Percentiles rank a stretch among this genome's conserved stretches.
Evolutionary conservation across 2,888 invertebrate species (phyloP).

Genomic region (Melanophora roralis): DNA sequence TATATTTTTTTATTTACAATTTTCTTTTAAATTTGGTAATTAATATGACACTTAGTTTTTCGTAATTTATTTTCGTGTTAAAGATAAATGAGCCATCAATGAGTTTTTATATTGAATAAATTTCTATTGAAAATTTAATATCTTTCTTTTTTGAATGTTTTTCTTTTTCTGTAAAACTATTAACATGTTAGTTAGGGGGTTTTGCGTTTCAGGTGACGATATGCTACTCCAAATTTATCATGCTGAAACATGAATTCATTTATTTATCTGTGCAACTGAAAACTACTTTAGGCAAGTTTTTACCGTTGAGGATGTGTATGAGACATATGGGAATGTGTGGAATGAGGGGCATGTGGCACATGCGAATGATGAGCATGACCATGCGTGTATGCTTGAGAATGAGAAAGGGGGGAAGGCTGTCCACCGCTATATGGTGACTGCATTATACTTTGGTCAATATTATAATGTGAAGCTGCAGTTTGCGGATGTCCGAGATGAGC

Average conservation of each 20-base stretch:
- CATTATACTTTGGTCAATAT: slow-evolving; percentile 86
- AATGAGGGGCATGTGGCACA: slow-evolving; percentile 83
- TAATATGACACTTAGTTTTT: no score
- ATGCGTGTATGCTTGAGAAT: slow-evolving; percentile 77
- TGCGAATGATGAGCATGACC: slow-evolving; percentile 78
- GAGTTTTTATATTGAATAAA: no score
- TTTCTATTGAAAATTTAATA: no score
- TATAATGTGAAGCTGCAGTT: slow-evolving; percentile 80
- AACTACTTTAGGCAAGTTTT: slow-evolving; percentile 65
- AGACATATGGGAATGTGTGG: slow-evolving; percentile 81
- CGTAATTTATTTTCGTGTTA: no score
- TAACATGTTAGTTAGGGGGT: neutral
- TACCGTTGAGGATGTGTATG: slow-evolving; percentile 90
- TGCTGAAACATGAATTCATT: neutral
- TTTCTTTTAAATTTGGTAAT: no score
- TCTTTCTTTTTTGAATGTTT: no score
- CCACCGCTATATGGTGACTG: slow-evolving; percentile 80
- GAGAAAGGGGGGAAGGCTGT: slow-evolving; percentile 84
- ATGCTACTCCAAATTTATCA: neutral
- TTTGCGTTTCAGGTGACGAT: neutral
- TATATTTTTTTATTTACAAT: no score
- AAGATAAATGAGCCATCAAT: no score
- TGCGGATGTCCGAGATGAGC: slow-evolving; percentile 83
- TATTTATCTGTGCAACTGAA: neutral
- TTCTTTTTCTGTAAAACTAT: no score